Evolutionary conservation across 2,888 invertebrate genomes (phyloP).

Genomic region (Villa cingulata): DNA sequence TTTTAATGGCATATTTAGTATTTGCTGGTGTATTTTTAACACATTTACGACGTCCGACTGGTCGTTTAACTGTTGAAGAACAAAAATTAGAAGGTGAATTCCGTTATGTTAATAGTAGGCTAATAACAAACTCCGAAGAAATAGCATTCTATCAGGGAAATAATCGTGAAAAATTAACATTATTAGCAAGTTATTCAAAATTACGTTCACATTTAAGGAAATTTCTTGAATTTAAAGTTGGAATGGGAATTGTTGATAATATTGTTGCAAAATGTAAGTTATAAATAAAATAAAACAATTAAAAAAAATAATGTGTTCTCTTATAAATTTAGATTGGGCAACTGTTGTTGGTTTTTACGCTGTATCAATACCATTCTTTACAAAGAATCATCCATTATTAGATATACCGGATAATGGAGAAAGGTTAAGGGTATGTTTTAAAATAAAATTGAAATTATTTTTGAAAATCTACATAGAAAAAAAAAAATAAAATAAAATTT

Average conservation of each 20-base stretch:
- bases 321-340: constrained; percentile 55
- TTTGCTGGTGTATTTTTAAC: constrained; percentile 79
- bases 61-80: constrained; percentile 76
- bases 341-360: constrained; percentile 94
- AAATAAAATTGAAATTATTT: neutral
- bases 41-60: constrained; percentile 74
- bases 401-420: constrained; percentile 54
- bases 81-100: constrained; percentile 98
- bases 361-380: constrained; percentile 88
- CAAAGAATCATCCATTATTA: constrained; percentile 54
- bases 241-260: constrained; percentile 92
- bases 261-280: constrained; percentile 81
- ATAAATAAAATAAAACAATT: neutral
- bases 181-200: constrained; percentile 80
- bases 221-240: constrained; percentile 76
- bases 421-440: constrained; percentile 53
- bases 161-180: constrained; percentile 72
- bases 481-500: neutral
- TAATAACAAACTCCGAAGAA: constrained; percentile 96
- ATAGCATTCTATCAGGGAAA: constrained; percentile 60
- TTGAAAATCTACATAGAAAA: neutral
- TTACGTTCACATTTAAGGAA: constrained; percentile 70
- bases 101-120: constrained; percentile 86
- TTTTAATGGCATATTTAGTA: constrained; percentile 77
- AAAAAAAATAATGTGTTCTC: neutral